phyloP scores from a whole-genome alignment of 2,113 vertebrate species.

The Macquaria ambigua region DNA sequence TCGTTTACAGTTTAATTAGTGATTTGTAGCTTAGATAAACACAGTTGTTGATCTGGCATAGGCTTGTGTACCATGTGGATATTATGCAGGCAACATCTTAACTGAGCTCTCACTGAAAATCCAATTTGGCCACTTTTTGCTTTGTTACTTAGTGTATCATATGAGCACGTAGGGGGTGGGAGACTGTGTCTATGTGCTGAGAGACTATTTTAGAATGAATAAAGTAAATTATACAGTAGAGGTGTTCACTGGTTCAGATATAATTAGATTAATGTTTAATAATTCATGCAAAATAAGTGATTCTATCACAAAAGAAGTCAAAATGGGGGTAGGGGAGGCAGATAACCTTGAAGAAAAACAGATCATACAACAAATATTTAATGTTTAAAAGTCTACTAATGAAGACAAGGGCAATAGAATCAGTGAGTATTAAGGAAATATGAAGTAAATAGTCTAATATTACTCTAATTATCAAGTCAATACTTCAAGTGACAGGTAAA shows the following conservation, averaged over 20 bases:
- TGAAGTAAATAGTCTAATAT: too few species aligned
- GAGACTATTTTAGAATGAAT: not conserved
- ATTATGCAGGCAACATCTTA: constrained; percentile 32
- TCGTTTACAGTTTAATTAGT: constrained; percentile 54
- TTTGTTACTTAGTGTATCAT: constrained; percentile 31
- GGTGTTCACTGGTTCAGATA: not conserved
- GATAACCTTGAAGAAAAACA: not conserved
- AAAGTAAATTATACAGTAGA: not conserved
- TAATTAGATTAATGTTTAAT: not conserved
- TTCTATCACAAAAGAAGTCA: not conserved
- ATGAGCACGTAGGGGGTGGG: constrained; percentile 8
- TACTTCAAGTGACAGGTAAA: too few species aligned
- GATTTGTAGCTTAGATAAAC: constrained; percentile 56
- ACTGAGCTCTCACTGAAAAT: constrained; percentile 18
- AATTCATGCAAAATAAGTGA: too few species aligned
- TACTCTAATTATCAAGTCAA: too few species aligned
- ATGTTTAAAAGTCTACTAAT: too few species aligned
- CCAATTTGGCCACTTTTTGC: constrained; percentile 25
- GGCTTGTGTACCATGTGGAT: constrained; percentile 32
- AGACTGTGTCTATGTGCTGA: not conserved
- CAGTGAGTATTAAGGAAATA: too few species aligned
- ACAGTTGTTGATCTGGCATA: constrained; percentile 60
- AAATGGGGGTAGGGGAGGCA: not conserved
- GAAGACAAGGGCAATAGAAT: too few species aligned
- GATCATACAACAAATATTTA: not conserved